These are phyloP conservation scores for Caracal caracal DNA, from an alignment of 2,113 vertebrate species.

Conservation along the genomic window DNA sequence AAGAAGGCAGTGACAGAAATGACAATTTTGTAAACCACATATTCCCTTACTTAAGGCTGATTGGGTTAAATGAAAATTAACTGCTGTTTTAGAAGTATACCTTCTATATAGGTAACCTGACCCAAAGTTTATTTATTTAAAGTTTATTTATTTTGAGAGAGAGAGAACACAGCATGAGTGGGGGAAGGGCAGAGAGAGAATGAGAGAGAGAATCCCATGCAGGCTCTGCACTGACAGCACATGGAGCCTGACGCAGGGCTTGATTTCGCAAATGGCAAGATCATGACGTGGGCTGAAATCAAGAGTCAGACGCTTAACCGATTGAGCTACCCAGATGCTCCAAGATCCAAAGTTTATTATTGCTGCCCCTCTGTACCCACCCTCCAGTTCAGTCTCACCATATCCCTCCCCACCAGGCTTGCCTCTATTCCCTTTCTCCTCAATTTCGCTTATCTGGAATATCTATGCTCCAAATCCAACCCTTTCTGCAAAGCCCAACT, in stretches of 20 bases:
- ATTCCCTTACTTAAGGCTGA: neutral
- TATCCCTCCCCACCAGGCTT: neutral
- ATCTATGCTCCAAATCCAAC: neutral
- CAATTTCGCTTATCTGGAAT: neutral
- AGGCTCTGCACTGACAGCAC: too few relatives aligned
- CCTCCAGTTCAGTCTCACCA: neutral
- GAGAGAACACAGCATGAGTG: too few relatives aligned
- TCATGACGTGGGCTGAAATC: too few relatives aligned
- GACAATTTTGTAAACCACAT: neutral
- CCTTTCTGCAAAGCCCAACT: neutral
- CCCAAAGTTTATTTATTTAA: neutral
- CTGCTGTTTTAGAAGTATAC: neutral
- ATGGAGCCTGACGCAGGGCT: too few relatives aligned
- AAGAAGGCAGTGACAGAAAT: neutral
- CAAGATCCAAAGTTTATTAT: neutral
- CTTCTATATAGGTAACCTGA: neutral
- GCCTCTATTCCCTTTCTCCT: neutral
- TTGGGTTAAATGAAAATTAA: neutral
- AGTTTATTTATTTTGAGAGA: too few relatives aligned
- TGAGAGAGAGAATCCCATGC: too few relatives aligned
- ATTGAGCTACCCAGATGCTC: too few relatives aligned
- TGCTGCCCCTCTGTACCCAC: neutral
- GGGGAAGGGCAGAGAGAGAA: too few relatives aligned
- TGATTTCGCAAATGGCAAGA: too few relatives aligned
- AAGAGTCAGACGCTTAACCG: too few relatives aligned